Evolutionary conservation across 2,113 vertebrate genomes (phyloP).

Genomic region (Cnemophilus loriae): DNA sequence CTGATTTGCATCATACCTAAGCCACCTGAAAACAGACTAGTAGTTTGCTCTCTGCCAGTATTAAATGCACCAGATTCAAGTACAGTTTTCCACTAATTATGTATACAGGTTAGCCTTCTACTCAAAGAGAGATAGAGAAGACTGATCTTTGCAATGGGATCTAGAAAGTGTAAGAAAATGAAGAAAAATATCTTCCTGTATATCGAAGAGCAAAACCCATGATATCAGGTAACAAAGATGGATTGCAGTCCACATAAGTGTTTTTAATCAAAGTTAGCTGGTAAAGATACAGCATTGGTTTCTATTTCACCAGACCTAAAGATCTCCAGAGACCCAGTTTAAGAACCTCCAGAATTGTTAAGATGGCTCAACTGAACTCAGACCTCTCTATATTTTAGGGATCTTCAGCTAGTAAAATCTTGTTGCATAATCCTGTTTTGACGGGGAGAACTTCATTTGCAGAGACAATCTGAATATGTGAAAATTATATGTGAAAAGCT

Average conservation of each 20-base stretch:
- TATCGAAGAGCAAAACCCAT: background rate
- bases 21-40: background rate
- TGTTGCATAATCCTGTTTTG: background rate
- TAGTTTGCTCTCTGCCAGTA: background rate
- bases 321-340: background rate
- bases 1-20: background rate
- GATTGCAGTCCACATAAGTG: background rate
- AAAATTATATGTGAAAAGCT: background rate
- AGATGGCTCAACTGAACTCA: background rate
- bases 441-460: background rate
- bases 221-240: background rate
- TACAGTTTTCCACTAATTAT: background rate
- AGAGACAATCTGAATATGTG: background rate
- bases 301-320: background rate
- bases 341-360: background rate
- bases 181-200: background rate
- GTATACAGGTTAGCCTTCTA: background rate
- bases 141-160: background rate
- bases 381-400: background rate
- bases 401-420: background rate
- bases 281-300: background rate
- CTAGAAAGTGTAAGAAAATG: background rate
- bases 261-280: background rate
- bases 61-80: background rate
- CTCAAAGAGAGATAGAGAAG: background rate